Base-by-base conservation (phyloP, 2,888 invertebrate species). In the Orchesellides sinensis region DNA sequence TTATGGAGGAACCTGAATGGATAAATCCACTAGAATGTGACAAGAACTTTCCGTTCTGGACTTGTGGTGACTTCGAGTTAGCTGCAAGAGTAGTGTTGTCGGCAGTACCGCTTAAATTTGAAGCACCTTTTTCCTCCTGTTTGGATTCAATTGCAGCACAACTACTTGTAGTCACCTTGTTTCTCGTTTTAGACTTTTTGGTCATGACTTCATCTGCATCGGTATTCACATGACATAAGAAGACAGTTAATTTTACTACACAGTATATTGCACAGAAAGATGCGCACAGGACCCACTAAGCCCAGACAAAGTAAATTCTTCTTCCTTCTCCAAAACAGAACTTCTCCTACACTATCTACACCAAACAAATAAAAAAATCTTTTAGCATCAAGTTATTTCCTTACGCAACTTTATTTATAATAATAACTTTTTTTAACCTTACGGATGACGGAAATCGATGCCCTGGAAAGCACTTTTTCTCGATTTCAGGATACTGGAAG, bases 121-220 rank as follows among this genome's bases (percentile, higher is more conserved):
- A 10, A 12, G 12, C 29, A 21, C 52, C 47, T n/a, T 63, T 25
- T 19, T 45, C 35, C 61, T 78, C 52, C 52, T 56, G 14, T 12
- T 65, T 73, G 45, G 72, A 45, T 10, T 65, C 65, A 70, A 54
- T 69, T 35, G 35, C 32, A 61, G 25, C 59, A 47, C 12, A 14
- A 59, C 66, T 54, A 59, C 56, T 52, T 21, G 65, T 59, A 6
- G 72, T 32, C 32, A 81, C 81, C 49, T 81, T 81, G 40, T n/a
- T 81, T 32, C 21, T 70, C 23, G 63, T 27, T 61, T 83, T 83
- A 12, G 83, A 79, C 79, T 83, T 83, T 69, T 83, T 83, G 69
- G 83, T 83, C 83, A 83, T 83, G 83, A 83, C 83, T 83, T 80
- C 32, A 40, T 40, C n/a, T 40, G 40, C 10, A 40, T 40, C 40